phyloP scores from a whole-genome alignment of 2,113 vertebrate species.

The Glaucidium brasilianum region DNA sequence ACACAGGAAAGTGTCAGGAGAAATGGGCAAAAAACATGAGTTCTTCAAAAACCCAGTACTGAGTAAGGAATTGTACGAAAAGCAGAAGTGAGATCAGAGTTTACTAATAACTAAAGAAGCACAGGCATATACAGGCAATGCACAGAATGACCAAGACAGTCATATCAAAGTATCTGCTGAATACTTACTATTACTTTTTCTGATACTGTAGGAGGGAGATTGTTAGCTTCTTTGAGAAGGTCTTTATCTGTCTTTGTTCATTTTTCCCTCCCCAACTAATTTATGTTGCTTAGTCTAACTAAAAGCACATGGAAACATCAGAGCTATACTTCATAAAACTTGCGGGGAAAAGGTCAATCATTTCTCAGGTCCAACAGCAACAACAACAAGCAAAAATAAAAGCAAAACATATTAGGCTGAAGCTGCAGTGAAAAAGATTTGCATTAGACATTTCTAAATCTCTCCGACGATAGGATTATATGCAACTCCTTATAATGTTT shows the following conservation, averaged over 20 bases:
- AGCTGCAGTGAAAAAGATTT: neutral
- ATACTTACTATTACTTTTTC: neutral
- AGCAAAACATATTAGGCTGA: neutral
- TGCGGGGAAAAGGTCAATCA: neutral
- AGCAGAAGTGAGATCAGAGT: neutral
- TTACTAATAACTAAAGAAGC: neutral
- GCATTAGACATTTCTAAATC: neutral
- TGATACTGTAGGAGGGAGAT: neutral
- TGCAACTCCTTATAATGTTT: neutral
- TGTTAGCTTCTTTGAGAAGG: neutral
- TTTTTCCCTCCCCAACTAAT: neutral
- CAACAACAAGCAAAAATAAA: neutral
- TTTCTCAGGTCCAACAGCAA: neutral
- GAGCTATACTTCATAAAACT: neutral
- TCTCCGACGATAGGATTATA: neutral
- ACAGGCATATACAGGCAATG: neutral
- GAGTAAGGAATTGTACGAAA: neutral
- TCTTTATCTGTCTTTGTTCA: neutral
- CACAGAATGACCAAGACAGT: neutral
- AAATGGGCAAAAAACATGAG: rapidly evolving
- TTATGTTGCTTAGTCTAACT: neutral
- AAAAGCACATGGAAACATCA: neutral
- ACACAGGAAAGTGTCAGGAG: neutral
- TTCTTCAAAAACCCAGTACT: neutral
- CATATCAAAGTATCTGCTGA: neutral